A percentile compares a stretch with the other conserved stretches of the same genome.
Evolutionary conservation across 2,888 invertebrate genomes (phyloP).

Genomic region (Meloe dianella): DNA sequence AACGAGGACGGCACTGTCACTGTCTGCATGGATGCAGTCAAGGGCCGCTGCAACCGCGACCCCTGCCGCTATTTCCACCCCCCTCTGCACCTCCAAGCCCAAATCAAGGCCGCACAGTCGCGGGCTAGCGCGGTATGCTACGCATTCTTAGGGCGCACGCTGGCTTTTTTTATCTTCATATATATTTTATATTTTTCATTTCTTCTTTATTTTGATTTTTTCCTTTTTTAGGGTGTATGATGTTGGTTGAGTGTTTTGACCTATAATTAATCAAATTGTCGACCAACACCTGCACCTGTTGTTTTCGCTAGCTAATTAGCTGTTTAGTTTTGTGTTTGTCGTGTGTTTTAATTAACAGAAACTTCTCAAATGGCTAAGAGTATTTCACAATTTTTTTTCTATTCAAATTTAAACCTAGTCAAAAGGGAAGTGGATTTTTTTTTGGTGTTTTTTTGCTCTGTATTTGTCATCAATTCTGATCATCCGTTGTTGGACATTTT

Average conservation of each 20-base stretch:
- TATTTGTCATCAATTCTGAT: background rate
- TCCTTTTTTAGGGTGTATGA: constrained; percentile 41
- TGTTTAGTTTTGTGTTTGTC: constrained; percentile 40
- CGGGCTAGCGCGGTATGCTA: constrained; percentile 87
- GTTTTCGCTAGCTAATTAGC: constrained; percentile 45
- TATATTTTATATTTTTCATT: constrained; percentile 36
- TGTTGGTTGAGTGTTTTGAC: constrained; percentile 21
- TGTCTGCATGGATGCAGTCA: constrained; percentile 99
- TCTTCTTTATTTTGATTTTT: constrained; percentile 33
- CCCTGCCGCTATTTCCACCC: constrained; percentile 99
- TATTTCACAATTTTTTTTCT: background rate
- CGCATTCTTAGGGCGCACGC: constrained; percentile 65
- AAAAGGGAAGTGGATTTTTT: background rate
- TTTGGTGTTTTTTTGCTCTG: constrained; percentile 8
- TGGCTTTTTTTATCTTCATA: constrained; percentile 48
- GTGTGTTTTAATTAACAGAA: constrained; percentile 23
- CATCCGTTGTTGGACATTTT: background rate
- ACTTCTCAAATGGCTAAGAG: constrained; percentile 13
- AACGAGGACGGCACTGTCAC: constrained; percentile 99
- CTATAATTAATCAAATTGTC: constrained; percentile 8
- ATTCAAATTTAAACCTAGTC: background rate
- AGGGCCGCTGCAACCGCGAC: constrained; percentile 98
- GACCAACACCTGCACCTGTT: constrained; percentile 16
- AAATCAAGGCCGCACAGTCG: constrained; percentile 98
- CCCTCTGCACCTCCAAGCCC: constrained; percentile 99